These are phyloP conservation scores for Trissolcus brochymenae DNA, from an alignment of 2,888 invertebrate genomes.

Conservation along the genomic window DNA sequence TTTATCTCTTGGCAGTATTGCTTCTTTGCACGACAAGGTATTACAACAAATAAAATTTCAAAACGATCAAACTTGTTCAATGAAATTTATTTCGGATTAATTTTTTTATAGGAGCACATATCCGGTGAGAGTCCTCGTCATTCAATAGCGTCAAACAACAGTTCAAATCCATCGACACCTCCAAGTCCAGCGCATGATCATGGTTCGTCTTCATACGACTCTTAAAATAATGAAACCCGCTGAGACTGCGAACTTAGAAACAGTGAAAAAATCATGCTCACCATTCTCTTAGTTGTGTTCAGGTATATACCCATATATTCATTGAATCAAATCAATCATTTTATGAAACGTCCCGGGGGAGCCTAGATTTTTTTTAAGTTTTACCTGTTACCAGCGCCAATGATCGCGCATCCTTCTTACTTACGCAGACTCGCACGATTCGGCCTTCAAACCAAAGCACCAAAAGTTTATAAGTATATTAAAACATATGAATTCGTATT, in stretches of 20 bases:
- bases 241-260: constrained; percentile 32
- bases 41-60: constrained; percentile 3
- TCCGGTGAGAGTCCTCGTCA: constrained; percentile 82
- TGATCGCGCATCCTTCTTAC: constrained; percentile 31
- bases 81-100: not conserved
- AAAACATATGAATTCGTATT: constrained; percentile 29
- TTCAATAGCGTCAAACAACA: constrained; percentile 85
- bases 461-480: constrained; percentile 27
- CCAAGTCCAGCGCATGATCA: constrained; percentile 83
- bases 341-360: constrained; percentile 18
- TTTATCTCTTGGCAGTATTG: constrained; percentile 86
- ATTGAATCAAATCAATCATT: constrained; percentile 46
- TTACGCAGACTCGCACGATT: constrained; percentile 50
- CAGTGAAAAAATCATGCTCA: constrained; percentile 50
- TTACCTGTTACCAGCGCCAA: constrained; percentile 37
- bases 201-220: constrained; percentile 83
- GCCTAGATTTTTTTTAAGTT: constrained; percentile 45
- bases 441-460: constrained; percentile 46
- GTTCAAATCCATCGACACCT: constrained; percentile 85
- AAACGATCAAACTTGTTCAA: not conserved
- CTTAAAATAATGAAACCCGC: constrained; percentile 73
- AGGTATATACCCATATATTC: constrained; percentile 36
- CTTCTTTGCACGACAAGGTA: constrained; percentile 85
- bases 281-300: constrained; percentile 48
- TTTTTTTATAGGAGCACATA: constrained; percentile 73